Conservation (phyloP, 2,888 invertebrate species). For the Mamestra brassicae region DNA sequence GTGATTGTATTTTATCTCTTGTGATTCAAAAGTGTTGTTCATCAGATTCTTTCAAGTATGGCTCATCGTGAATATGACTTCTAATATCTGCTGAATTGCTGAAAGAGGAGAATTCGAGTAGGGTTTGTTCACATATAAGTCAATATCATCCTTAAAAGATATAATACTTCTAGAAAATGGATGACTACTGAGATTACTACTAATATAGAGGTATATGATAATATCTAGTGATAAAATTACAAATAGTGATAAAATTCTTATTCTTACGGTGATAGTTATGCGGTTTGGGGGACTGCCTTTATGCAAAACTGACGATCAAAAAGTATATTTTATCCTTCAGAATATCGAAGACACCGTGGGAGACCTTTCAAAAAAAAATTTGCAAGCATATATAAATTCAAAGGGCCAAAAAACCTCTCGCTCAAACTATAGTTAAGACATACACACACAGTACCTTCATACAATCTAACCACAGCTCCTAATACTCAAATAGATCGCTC, state of each 20-base stretch:
- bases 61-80: not conserved
- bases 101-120: not conserved
- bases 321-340: not conserved
- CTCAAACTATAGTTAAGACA: not conserved
- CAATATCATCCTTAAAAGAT: not conserved
- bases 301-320: no score
- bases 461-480: not conserved
- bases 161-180: not conserved
- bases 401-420: no score
- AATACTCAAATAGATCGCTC: slow-evolving; percentile 6
- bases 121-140: not conserved
- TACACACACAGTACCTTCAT: not conserved
- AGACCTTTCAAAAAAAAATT: not conserved
- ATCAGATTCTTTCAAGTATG: not conserved
- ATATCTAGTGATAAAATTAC: no score
- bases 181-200: not conserved
- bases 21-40: not conserved
- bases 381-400: no score
- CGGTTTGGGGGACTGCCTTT: no score
- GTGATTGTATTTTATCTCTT: not conserved
- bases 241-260: no score
- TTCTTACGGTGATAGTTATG: no score
- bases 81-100: not conserved
- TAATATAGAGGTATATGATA: not conserved
- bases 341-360: not conserved